phyloP scores from a whole-genome alignment of 2,113 vertebrate genomes.

The Petromus typicus region DNA sequence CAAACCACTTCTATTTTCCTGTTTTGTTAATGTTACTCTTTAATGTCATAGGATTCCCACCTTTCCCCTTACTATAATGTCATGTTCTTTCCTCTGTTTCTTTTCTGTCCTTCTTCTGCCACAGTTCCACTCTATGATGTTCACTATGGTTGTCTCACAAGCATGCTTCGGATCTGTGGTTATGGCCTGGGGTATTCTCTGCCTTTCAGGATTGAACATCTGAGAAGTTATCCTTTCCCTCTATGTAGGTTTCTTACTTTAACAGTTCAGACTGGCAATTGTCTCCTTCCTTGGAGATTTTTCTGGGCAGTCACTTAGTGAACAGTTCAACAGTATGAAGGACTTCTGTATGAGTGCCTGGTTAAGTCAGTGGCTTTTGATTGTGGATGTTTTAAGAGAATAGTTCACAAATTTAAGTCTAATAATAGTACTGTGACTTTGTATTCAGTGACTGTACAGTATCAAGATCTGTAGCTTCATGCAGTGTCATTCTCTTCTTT shows the following conservation, averaged over 20 bases:
- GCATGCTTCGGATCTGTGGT: neutral
- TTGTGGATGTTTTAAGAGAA: neutral
- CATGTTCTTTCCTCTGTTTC: neutral
- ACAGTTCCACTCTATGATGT: neutral
- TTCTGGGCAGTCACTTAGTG: neutral
- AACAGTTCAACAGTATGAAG: too few relatives aligned
- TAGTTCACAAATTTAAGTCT: neutral
- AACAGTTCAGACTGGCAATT: neutral
- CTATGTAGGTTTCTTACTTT: neutral
- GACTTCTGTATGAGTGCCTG: neutral
- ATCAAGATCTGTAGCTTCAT: neutral
- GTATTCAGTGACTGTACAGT: neutral
- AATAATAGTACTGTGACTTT: neutral
- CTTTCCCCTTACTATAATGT: neutral
- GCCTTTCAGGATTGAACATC: neutral
- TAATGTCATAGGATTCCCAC: neutral
- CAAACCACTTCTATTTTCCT: accelerated
- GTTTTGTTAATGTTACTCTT: accelerated
- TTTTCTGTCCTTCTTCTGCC: neutral
- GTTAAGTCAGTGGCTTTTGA: neutral
- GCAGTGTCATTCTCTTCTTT: neutral
- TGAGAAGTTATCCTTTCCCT: neutral
- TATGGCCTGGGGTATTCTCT: neutral
- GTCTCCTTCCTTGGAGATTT: neutral
- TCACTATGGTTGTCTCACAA: accelerated